These are phyloP conservation scores for Andrena hattorfiana DNA, from an alignment of 2,888 invertebrate species.

Conservation along the genomic window DNA sequence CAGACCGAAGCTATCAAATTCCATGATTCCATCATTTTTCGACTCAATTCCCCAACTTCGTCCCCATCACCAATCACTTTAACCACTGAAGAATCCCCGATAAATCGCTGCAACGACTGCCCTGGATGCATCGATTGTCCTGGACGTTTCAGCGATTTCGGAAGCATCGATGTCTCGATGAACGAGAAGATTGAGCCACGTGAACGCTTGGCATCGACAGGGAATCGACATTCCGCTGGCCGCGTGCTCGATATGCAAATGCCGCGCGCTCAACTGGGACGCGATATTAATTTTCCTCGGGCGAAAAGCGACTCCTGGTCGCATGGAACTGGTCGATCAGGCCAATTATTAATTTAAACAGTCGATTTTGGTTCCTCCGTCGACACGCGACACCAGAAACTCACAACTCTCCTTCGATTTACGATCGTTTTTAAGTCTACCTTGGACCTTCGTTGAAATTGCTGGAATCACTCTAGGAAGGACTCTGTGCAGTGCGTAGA, in stretches of 20 bases:
- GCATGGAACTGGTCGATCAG: constrained; percentile 5
- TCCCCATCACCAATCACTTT: background rate
- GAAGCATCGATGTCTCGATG: background rate
- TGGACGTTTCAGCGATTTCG: background rate
- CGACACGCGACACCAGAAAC: background rate
- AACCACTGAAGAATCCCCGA: background rate
- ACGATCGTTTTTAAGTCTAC: background rate
- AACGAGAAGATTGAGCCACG: constrained; percentile 11
- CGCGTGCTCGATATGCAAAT: constrained; percentile 45
- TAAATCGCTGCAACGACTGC: background rate
- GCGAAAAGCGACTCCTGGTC: constrained; percentile 14
- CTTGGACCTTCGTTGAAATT: background rate
- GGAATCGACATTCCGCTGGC: constrained; percentile 20
- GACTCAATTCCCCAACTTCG: background rate
- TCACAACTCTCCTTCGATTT: background rate
- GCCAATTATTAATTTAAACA: constrained; percentile 20
- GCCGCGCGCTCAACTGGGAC: constrained; percentile 24
- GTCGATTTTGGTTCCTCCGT: background rate
- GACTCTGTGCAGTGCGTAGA: background rate
- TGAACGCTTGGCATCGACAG: constrained; percentile 4
- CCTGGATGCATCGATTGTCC: background rate
- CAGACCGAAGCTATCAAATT: constrained; percentile 18
- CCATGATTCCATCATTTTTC: constrained; percentile 12
- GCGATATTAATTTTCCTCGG: constrained; percentile 44
- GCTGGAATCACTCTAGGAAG: background rate